Percentiles rank a stretch among this genome's conserved stretches.
These are phyloP conservation scores for Chloebia gouldiae DNA, from an alignment of 2,113 vertebrate genomes.

Conservation along the genomic window DNA sequence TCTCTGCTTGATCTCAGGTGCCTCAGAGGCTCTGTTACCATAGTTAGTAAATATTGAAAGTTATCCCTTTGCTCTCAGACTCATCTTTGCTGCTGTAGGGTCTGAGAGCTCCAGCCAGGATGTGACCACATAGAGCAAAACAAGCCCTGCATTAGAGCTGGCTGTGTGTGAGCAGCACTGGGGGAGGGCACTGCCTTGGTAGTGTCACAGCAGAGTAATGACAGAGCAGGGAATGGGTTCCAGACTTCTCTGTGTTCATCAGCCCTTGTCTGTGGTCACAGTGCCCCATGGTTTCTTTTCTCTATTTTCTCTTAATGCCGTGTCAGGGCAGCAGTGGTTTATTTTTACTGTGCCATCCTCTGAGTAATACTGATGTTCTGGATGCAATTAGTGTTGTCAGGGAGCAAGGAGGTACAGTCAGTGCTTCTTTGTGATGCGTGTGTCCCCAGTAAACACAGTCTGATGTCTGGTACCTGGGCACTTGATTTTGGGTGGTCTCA, in stretches of 20 bases:
- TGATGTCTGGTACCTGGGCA: neutral
- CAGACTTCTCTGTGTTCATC: neutral
- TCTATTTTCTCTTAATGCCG: neutral
- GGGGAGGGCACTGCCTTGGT: neutral
- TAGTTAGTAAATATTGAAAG: neutral
- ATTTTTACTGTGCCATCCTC: neutral
- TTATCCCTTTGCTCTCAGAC: neutral
- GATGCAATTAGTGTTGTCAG: constrained; percentile 14
- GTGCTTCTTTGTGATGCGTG: constrained; percentile 16
- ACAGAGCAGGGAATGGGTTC: neutral
- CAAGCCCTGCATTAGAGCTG: neutral
- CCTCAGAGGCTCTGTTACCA: neutral
- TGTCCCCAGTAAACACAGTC: neutral
- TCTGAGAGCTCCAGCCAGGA: neutral
- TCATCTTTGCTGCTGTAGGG: neutral
- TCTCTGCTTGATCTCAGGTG: constrained; percentile 1
- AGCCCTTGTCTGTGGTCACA: neutral
- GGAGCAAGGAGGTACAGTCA: neutral
- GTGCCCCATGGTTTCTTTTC: neutral
- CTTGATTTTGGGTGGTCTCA: neutral
- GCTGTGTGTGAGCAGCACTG: neutral
- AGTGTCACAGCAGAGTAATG: neutral
- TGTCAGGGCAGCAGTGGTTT: neutral
- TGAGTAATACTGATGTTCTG: constrained; percentile 3
- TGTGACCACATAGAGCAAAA: neutral